phyloP scores from a whole-genome alignment of 2,797 vertebrate genomes.

The Malurus splendens region DNA sequence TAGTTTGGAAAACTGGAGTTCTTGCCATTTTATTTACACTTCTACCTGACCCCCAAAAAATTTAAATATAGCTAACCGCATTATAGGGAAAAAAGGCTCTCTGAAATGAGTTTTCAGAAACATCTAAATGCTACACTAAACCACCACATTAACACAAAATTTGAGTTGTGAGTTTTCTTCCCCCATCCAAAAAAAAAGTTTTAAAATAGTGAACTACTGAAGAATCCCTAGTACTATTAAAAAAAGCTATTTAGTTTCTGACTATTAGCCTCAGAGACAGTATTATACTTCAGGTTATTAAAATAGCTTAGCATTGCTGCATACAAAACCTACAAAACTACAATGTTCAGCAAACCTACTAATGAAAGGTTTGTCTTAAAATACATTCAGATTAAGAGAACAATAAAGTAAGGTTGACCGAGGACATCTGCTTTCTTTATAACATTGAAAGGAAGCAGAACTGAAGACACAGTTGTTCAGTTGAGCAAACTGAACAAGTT shows the following conservation, averaged over 20 bases:
- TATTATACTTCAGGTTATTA: not conserved
- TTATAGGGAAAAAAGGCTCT: no score
- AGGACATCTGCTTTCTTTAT: not conserved
- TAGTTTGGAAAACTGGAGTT: not conserved
- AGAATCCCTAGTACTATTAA: not conserved
- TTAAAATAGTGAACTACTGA: not conserved
- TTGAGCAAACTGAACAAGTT: not conserved
- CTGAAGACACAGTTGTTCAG: not conserved
- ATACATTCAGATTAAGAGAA: not conserved
- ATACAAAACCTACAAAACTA: not conserved
- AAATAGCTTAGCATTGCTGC: not conserved
- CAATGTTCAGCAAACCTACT: not conserved
- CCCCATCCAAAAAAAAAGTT: rapidly evolving
- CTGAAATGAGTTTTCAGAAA: not conserved
- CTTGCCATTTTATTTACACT: not conserved
- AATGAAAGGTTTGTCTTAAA: not conserved
- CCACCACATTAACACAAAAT: rapidly evolving
- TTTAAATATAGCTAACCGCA: not conserved
- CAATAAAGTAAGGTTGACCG: not conserved
- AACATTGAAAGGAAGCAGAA: not conserved
- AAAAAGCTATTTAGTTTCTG: not conserved
- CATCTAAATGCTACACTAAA: not conserved
- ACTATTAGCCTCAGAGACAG: not conserved
- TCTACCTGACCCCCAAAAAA: not conserved
- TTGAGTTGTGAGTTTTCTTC: not conserved